phyloP scores from a whole-genome alignment of 2,888 invertebrate species.

The Nesidiocoris tenuis region DNA sequence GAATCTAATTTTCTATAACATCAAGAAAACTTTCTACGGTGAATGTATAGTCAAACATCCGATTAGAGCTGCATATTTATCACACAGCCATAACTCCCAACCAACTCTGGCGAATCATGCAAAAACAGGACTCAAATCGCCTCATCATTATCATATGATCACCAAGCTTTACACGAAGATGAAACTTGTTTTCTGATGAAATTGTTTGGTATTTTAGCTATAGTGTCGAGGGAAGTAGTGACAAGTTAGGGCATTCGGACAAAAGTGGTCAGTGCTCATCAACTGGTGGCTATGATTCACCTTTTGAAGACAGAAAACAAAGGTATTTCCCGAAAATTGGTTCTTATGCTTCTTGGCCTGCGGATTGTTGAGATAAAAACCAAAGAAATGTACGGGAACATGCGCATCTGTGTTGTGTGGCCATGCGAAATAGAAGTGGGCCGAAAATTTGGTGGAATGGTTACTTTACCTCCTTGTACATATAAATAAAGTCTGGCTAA shows the following conservation, averaged over 20 bases:
- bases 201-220: constrained; percentile 50
- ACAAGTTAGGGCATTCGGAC: constrained; percentile 50
- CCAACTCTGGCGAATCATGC: too few relatives aligned
- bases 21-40: too few relatives aligned
- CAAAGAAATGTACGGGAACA: constrained; percentile 4
- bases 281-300: constrained; percentile 73
- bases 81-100: too few relatives aligned
- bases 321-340: constrained; percentile 38
- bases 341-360: constrained; percentile 43
- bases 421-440: constrained; percentile 26
- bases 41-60: too few relatives aligned
- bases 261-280: constrained; percentile 68
- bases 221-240: constrained; percentile 52
- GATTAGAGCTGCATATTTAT: too few relatives aligned
- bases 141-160: too few relatives aligned
- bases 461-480: constrained; percentile 24
- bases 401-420: constrained; percentile 39
- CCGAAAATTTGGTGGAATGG: constrained; percentile 16
- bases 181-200: constrained; percentile 20
- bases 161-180: too few relatives aligned
- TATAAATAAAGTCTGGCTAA: too few relatives aligned
- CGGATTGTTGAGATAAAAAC: constrained; percentile 17
- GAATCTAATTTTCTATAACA: too few relatives aligned
- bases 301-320: constrained; percentile 61
- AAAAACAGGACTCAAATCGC: too few relatives aligned